Evolutionary conservation across 2,888 invertebrate species (phyloP), one percentile per base, ranked within the genome.

Genomic region (Thalpophila matura): DNA sequence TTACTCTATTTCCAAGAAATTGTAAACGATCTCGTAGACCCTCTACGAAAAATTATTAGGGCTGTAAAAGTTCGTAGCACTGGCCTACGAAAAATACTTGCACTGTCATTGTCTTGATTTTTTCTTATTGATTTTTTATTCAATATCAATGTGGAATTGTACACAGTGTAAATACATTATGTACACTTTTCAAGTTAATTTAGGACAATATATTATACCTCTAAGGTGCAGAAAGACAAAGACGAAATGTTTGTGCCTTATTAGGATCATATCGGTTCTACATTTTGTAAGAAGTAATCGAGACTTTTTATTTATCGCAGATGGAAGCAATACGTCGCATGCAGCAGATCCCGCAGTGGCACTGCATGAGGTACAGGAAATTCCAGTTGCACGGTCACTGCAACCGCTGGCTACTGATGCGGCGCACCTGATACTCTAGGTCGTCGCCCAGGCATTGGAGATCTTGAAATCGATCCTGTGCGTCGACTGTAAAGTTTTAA

Each of bases 321-420:
- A 70, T 94, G 86, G 95, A 98, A 96, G 96, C 97, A 33, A 91
- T 97, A 49, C 96, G 97, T 77, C 96, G 96, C 33, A 97, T 98
- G 97, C 95, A 96, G 70, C 96, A 97, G 89, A 96, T 98, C 62
- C 98, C 98, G 1, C 98, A 98, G 86, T 98, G 97, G 97, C 98
- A 98, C 87, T 98, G 98, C 88, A 95, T 98, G 90, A 95, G 98
- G 74, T 98, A 98, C 91, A 95, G 98, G 66, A 97, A 97, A 81
- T 97, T 97, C 83, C 97, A 97, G 80, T 92, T 97, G 74, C 97
- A 97, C 81, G 96, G 97, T 49, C 96, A 97, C 79, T 98, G 98
- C 95, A 96, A 97, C 81, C 97, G 97, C 82, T 97, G 97, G 94
- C 96, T 97, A 77, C 93, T 95, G 26, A 95, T 95, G 79, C 89